Evolutionary conservation across 2,113 vertebrate genomes (phyloP), one percentile per base, ranked within the genome.

Genomic region (Callipepla californica): DNA sequence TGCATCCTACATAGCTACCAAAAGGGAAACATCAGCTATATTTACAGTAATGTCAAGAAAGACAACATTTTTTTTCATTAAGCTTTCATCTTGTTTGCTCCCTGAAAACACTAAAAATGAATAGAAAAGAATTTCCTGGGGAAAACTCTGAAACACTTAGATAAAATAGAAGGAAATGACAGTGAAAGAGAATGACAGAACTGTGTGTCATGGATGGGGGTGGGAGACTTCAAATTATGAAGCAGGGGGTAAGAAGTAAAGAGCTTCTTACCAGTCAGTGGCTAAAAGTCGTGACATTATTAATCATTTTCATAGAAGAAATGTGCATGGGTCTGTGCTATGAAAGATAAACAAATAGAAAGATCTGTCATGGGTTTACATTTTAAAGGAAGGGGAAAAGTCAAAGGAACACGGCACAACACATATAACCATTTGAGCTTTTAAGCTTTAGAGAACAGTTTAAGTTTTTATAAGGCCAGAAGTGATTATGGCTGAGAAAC

Each of bases 71-170:
- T 95, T 95, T 95, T 97, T 77, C 55, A 81, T 87, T 87, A 77
- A 88, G 96, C 96, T 97, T 97, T 97, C 96, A 97, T 97, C 96
- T 96, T 95, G 95, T 95, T 97, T 96, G 95, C 95, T 97, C 92
- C 88, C 79, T 97, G 95, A 97, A 96, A 96, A 91, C 86, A 96
- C 95, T 96, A 93, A 97, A 96, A 97, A 97, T 95, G 95, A 97
- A 97, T 97, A 96, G 96, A 96, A 96, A 97, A 97, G 96, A 96
- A 97, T 97, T 97, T 97, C 96, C 96, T 97, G 96, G 96, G 96
- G 96, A 97, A 97, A 97, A 95, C 94, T 86, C 96, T 97, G 96
- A 96, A 97, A 96, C 92, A 91, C 89, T 96, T 90, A 97, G 97
- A 97, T 97, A 96, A 96, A 97, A 96, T 94, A 96, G 92, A 94